Conservation (phyloP, 2,113 vertebrate species). For the Cnemophilus loriae region DNA sequence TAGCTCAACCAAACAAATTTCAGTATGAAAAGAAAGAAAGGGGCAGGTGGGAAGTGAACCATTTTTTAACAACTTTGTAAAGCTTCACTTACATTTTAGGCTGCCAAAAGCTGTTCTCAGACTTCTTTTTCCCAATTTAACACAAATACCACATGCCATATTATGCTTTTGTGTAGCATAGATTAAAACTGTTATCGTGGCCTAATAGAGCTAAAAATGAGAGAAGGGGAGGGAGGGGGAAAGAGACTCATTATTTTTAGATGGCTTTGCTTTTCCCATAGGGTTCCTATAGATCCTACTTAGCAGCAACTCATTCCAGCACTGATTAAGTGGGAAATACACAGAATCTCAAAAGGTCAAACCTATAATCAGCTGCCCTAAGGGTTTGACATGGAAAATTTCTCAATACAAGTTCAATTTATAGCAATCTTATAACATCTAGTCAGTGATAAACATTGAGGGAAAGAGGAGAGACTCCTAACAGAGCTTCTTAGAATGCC, state of each 20-base stretch:
- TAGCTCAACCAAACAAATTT: conserved; percentile 28
- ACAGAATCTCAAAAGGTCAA: conserved; percentile 82
- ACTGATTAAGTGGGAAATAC: conserved; percentile 83
- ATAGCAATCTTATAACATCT: conserved; percentile 58
- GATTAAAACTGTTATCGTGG: conserved; percentile 64
- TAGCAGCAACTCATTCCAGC: conserved; percentile 78
- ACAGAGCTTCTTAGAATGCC: not conserved
- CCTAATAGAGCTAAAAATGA: conserved; percentile 72
- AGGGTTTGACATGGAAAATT: conserved; percentile 73
- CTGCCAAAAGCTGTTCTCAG: conserved; percentile 4
- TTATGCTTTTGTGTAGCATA: conserved; percentile 56
- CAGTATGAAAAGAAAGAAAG: not conserved
- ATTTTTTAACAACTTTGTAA: conserved; percentile 27
- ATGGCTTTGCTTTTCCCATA: conserved; percentile 76
- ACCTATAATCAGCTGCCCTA: conserved; percentile 79
- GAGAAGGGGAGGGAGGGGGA: not conserved
- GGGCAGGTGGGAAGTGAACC: not conserved
- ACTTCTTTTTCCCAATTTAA: not conserved
- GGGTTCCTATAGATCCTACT: conserved; percentile 75
- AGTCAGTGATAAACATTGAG: not conserved
- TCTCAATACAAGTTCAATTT: conserved; percentile 71
- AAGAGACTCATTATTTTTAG: conserved; percentile 81
- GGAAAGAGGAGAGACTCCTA: not conserved
- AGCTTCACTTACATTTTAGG: conserved; percentile 46
- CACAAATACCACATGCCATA: conserved; percentile 16